phyloP scores from a whole-genome alignment of 2,888 invertebrate species.

The Ophonus ardosiacus region DNA sequence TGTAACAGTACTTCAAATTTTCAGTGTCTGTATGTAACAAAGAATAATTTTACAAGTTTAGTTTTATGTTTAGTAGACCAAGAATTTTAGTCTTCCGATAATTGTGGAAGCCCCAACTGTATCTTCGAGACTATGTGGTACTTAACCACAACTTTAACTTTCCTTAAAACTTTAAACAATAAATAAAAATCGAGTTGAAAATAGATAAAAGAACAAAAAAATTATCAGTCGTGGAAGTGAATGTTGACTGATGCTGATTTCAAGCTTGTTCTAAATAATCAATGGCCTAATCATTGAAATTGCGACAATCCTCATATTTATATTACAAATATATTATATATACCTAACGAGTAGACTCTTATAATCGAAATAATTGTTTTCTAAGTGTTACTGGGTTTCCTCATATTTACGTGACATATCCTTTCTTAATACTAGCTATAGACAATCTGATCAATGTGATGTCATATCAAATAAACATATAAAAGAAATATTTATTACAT shows the following conservation, averaged over 20 bases:
- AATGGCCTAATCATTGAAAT: constrained; percentile 75
- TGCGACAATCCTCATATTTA: constrained; percentile 73
- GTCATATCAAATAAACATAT: constrained; percentile 66
- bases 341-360: constrained; percentile 52
- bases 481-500: constrained; percentile 66
- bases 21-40: neutral
- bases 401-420: constrained; percentile 71
- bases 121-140: constrained; percentile 3
- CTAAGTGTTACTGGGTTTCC: constrained; percentile 64
- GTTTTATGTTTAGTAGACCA: constrained; percentile 24
- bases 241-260: constrained; percentile 66
- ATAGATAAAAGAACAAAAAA: constrained; percentile 28
- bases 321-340: constrained; percentile 55
- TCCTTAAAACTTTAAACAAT: constrained; percentile 14
- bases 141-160: constrained; percentile 22
- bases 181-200: neutral
- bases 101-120: constrained; percentile 9
- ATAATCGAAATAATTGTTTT: constrained; percentile 63
- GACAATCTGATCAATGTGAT: constrained; percentile 75
- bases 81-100: constrained; percentile 50
- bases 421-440: constrained; percentile 72
- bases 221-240: constrained; percentile 40
- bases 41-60: neutral
- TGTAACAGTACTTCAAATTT: no score
- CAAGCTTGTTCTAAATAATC: constrained; percentile 73